Evolutionary conservation across 2,888 invertebrate species (phyloP), one percentile per base, ranked within the genome.

Genomic region (Spodoptera littoralis): DNA sequence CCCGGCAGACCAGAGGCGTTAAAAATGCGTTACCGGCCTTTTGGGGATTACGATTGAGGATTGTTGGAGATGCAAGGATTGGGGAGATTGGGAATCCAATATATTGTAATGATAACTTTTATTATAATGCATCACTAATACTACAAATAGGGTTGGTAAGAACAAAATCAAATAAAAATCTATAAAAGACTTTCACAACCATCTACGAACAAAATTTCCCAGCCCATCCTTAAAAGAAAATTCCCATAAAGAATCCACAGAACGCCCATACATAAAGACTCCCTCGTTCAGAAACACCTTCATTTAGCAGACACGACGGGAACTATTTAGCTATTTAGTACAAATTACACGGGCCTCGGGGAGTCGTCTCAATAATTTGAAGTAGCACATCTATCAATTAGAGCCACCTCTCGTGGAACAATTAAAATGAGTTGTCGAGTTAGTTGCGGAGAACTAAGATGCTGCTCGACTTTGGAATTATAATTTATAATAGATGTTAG

Each of bases 331-430:
- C 66, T 81, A 81, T 79, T 72, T 81, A 72, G 65, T 65, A 78
- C 77, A 80, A 82, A 82, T 84, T 83, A 82, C 71, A 77, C 71
- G 41, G 60, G 56, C 65, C 63, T 62, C 42, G 46, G 70, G 74
- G 72, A 67, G 74, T 76, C 73, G 61, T 73, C 75, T 77, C 81
- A 78, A 79, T 86, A 83, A 87, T 85, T 87, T 80, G 79, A 47
- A 65, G 75, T 47, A 74, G 67, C 73, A 68, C 82, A 80, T 78
- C 78, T 76, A 82, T 81, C 75, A 78, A 81, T 81, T 80, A 80
- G 70, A 47, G 55, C 50, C 52, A 49, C n/a, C 42, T 60, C 66
- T 69, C 67, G 62, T 70, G 57, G 58, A 70, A 62, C 80, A 79
- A 80, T 80, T 80, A 77, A 80, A 81, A 76, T 73, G 69, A 81